Conservation (phyloP, 2,888 invertebrate genomes). For the Cryptophagus acutangulus region DNA sequence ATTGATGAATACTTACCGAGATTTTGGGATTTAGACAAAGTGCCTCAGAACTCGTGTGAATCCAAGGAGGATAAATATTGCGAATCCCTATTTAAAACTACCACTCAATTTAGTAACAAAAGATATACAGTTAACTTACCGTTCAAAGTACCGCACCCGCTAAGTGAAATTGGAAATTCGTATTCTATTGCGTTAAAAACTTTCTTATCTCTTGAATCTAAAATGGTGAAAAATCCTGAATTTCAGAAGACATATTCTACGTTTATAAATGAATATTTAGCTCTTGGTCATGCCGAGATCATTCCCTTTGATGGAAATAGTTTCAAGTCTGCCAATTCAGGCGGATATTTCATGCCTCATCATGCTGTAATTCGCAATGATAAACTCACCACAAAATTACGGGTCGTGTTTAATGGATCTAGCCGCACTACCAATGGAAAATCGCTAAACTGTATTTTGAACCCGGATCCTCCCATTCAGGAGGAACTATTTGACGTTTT, state of each 20-base stretch:
- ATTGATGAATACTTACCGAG: neutral
- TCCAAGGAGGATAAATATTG: neutral
- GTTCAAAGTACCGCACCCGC: conserved; percentile 8
- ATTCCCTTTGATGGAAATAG: too few species aligned
- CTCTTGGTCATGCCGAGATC: conserved; percentile 16
- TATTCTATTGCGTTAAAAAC: conserved; percentile 12
- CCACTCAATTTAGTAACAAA: conserved; percentile 4
- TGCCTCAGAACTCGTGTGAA: neutral
- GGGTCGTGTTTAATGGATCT: neutral
- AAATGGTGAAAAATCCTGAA: conserved; percentile 11
- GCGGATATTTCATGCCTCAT: too few species aligned
- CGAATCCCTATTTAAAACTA: conserved; percentile 6
- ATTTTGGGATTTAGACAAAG: neutral
- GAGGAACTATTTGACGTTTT: neutral
- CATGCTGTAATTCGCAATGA: too few species aligned
- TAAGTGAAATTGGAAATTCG: conserved; percentile 14
- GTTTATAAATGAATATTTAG: conserved; percentile 18
- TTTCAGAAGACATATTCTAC: conserved; percentile 13
- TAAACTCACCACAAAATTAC: too few species aligned
- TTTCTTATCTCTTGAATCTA: conserved; percentile 14
- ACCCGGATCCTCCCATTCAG: neutral
- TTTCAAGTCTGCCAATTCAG: too few species aligned
- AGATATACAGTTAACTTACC: conserved; percentile 14
- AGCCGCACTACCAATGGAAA: neutral
- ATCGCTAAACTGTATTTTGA: neutral